A percentile compares a stretch with the other conserved stretches of the same genome.
phyloP scores from a whole-genome alignment of 2,888 invertebrate species.

The Stratiomys singularior region DNA sequence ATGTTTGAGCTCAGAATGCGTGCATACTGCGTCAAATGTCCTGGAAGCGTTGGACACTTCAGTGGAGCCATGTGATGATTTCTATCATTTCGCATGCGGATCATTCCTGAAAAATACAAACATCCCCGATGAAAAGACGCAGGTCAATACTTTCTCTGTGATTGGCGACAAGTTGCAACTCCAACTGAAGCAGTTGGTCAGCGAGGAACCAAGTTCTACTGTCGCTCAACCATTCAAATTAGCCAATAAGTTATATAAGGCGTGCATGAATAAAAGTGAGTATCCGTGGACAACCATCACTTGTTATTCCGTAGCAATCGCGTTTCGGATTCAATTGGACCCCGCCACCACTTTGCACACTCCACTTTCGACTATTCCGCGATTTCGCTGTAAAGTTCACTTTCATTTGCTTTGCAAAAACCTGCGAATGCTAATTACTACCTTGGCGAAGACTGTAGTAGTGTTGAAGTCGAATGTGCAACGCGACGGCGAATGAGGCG shows the following conservation, averaged over 20 bases:
- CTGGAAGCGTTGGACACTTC: constrained; percentile 73
- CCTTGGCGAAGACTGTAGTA: too few relatives aligned
- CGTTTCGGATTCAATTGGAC: neutral
- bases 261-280: constrained; percentile 67
- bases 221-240: constrained; percentile 65
- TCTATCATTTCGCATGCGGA: constrained; percentile 81
- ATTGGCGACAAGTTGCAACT: constrained; percentile 65
- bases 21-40: constrained; percentile 77
- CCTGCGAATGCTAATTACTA: too few relatives aligned
- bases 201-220: constrained; percentile 59
- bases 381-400: too few relatives aligned
- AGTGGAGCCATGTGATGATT: constrained; percentile 81
- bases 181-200: constrained; percentile 64
- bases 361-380: too few relatives aligned
- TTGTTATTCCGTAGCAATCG: neutral
- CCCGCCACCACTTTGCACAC: too few relatives aligned
- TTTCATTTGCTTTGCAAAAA: too few relatives aligned
- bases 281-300: constrained; percentile 3
- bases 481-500: too few relatives aligned
- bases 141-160: constrained; percentile 65
- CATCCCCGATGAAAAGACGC: constrained; percentile 76
- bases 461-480: too few relatives aligned
- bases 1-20: constrained; percentile 81
- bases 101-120: constrained; percentile 73
- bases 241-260: constrained; percentile 65